These are phyloP conservation scores for Lamproptera curius DNA, from an alignment of 2,888 invertebrate species.

Conservation along the genomic window DNA sequence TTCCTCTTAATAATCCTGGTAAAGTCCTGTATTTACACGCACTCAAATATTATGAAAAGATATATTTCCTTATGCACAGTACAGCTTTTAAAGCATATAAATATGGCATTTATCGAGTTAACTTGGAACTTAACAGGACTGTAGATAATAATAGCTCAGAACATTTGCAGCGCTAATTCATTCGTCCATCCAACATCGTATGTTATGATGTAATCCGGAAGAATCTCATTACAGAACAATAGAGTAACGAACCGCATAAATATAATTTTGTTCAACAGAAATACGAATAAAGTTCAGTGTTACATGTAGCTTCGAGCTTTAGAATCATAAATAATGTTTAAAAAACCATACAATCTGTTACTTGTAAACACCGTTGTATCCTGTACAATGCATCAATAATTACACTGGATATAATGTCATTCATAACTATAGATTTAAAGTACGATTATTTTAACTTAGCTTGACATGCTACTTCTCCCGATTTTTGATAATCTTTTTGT, in stretches of 20 bases:
- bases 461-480: neutral
- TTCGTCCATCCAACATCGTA: slow-evolving; percentile 7
- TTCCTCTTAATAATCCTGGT: too few species aligned
- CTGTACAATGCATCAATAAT: neutral
- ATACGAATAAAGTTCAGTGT: too few species aligned
- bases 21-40: too few species aligned
- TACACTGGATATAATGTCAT: neutral
- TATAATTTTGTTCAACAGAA: too few species aligned
- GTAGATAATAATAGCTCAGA: neutral
- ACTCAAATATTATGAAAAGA: too few species aligned
- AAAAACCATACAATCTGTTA: too few species aligned
- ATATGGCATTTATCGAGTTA: too few species aligned
- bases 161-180: slow-evolving; percentile 15
- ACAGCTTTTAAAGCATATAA: too few species aligned
- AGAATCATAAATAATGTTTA: too few species aligned
- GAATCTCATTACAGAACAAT: slow-evolving; percentile 19
- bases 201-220: slow-evolving; percentile 20
- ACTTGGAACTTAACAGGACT: too few species aligned
- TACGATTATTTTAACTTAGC: neutral
- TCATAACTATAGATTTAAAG: neutral
- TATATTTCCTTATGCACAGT: too few species aligned
- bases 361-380: neutral
- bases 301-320: too few species aligned
- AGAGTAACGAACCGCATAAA: slow-evolving; percentile 7
- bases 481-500: neutral